phyloP scores from a whole-genome alignment of 1,140 invertebrate species.

The Whitmania pigra region DNA sequence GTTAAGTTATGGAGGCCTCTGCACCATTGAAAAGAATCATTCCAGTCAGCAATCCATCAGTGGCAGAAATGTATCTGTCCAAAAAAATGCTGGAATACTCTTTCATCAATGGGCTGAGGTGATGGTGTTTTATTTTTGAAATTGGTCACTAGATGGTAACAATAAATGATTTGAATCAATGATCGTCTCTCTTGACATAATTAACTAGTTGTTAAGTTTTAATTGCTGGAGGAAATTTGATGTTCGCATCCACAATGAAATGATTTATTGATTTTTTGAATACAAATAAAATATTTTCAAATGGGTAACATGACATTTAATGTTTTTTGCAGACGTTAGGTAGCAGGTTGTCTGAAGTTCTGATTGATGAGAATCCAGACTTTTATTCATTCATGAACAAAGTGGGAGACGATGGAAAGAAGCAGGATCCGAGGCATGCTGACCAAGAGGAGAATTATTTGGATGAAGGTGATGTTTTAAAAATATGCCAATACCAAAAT shows the following conservation, averaged over 20 bases:
- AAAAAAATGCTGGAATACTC: constrained; percentile 80
- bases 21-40: constrained; percentile 30
- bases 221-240: too few species aligned
- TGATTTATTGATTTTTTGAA: constrained; percentile 11
- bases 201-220: too few species aligned
- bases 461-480: constrained; percentile 65
- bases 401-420: constrained; percentile 61
- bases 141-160: too few species aligned
- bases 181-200: too few species aligned
- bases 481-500: background rate
- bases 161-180: too few species aligned
- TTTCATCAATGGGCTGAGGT: constrained; percentile 96
- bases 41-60: constrained; percentile 43
- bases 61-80: constrained; percentile 63
- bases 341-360: constrained; percentile 60
- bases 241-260: background rate
- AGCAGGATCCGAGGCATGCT: constrained; percentile 68
- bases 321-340: constrained; percentile 51
- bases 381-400: constrained; percentile 53
- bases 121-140: constrained; percentile 23
- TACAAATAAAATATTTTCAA: too few species aligned
- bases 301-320: too few species aligned
- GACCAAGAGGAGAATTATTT: constrained; percentile 97
- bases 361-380: constrained; percentile 47
- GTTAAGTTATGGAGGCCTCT: constrained; percentile 62